Conservation (phyloP, 2,888 invertebrate species). For the Caenorhabditis parvicauda region DNA sequence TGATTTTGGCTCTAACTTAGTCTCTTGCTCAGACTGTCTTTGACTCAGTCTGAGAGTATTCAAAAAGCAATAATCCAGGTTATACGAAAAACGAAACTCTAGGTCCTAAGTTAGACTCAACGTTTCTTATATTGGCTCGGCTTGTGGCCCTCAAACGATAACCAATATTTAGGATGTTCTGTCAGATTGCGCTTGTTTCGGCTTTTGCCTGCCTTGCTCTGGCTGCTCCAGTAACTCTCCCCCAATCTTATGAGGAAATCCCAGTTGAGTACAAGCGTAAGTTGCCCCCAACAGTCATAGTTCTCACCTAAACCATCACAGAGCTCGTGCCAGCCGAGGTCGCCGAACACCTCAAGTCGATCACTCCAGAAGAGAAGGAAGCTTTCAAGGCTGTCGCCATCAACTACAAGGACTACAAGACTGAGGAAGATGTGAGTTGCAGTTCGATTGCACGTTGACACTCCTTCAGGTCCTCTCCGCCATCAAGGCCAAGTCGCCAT, state of each 20-base stretch:
- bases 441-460: not conserved
- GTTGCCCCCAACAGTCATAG: conserved; percentile 1
- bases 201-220: conserved; percentile 29
- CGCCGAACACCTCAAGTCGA: conserved; percentile 50
- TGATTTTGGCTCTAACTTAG: too few species aligned
- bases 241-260: conserved; percentile 45
- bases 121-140: too few species aligned
- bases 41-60: too few species aligned
- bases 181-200: too few species aligned
- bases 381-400: conserved; percentile 55
- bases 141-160: too few species aligned
- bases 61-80: too few species aligned
- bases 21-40: too few species aligned
- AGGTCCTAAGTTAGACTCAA: too few species aligned
- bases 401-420: conserved; percentile 40
- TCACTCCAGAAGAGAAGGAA: conserved; percentile 55
- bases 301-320: not conserved
- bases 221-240: conserved; percentile 39
- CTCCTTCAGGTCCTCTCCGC: conserved; percentile 45
- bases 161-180: too few species aligned
- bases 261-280: conserved; percentile 55
- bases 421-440: conserved; percentile 35
- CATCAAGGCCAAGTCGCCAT: conserved; percentile 53
- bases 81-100: too few species aligned
- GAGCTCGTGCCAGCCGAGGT: conserved; percentile 57